Conservation (phyloP, 2,797 vertebrate genomes). For the Acipenser transmontanus region DNA sequence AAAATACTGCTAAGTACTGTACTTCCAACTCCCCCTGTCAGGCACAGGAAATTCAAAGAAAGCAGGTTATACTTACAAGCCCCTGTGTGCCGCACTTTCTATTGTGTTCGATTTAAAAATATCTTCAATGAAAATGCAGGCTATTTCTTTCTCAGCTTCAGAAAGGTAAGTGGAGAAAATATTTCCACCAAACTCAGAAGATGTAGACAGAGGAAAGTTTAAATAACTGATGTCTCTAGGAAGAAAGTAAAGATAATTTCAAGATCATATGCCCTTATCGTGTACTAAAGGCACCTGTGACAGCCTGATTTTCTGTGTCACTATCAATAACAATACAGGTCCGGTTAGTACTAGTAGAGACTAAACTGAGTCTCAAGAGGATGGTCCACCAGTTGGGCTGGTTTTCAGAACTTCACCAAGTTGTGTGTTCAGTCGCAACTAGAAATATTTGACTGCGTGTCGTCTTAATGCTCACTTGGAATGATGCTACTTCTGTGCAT, state of each 20-base stretch:
- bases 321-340: no score
- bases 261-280: no score
- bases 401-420: conserved; percentile 40
- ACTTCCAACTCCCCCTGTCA: no score
- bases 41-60: no score
- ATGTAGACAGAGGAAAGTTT: no score
- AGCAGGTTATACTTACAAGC: neutral
- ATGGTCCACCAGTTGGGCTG: conserved; percentile 41
- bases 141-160: neutral
- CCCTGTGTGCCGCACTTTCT: neutral
- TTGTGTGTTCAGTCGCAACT: conserved; percentile 18
- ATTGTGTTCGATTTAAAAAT: neutral
- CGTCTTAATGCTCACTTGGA: conserved; percentile 34
- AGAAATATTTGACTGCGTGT: conserved; percentile 25
- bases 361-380: conserved; percentile 60
- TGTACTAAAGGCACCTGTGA: no score
- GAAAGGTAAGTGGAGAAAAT: no score
- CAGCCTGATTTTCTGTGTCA: no score
- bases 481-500: conserved; percentile 29
- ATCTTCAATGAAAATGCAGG: neutral
- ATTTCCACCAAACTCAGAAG: no score
- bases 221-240: no score
- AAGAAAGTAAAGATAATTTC: no score
- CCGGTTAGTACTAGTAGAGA: conserved; percentile 24
- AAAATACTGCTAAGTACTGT: no score